phyloP scores from a whole-genome alignment of 35 echinoderm and acorn worm genomes.

The Nesometra sesokonis region DNA sequence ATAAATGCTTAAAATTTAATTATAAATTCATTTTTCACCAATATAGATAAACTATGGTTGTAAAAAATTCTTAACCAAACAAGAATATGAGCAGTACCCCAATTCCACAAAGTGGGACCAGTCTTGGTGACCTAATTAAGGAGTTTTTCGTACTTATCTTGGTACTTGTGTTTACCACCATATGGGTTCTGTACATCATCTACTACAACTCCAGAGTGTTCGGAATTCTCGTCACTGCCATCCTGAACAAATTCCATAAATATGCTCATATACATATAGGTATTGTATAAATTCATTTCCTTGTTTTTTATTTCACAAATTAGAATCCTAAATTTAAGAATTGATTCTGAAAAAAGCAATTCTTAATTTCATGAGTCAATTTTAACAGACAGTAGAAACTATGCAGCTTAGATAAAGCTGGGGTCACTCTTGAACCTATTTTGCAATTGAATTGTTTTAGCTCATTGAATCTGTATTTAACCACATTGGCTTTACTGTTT shows the following conservation, averaged over 20 bases:
- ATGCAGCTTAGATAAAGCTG: neutral
- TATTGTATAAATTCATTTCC: slow-evolving; percentile 7
- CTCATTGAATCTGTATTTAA: too few relatives aligned
- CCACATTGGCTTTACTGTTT: too few relatives aligned
- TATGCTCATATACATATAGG: slow-evolving; percentile 68
- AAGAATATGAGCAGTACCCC: neutral
- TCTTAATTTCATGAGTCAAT: neutral
- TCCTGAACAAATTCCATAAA: slow-evolving; percentile 64
- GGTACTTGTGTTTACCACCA: neutral
- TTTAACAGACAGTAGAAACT: neutral
- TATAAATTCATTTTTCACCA: too few relatives aligned
- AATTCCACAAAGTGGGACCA: neutral
- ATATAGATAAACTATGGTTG: too few relatives aligned
- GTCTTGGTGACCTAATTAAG: neutral
- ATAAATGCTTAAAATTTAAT: too few relatives aligned
- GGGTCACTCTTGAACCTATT: too few relatives aligned
- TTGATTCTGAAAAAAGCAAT: neutral
- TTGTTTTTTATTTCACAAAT: too few relatives aligned
- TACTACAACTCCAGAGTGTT: slow-evolving; percentile 81
- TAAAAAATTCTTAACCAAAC: too few relatives aligned
- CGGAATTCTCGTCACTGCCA: slow-evolving; percentile 53
- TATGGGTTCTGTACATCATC: slow-evolving; percentile 74
- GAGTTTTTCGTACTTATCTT: neutral
- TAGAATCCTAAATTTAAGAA: neutral
- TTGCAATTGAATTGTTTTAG: too few relatives aligned